phyloP scores from a whole-genome alignment of 2,113 vertebrate species.

The Chloropsis cyanopogon region DNA sequence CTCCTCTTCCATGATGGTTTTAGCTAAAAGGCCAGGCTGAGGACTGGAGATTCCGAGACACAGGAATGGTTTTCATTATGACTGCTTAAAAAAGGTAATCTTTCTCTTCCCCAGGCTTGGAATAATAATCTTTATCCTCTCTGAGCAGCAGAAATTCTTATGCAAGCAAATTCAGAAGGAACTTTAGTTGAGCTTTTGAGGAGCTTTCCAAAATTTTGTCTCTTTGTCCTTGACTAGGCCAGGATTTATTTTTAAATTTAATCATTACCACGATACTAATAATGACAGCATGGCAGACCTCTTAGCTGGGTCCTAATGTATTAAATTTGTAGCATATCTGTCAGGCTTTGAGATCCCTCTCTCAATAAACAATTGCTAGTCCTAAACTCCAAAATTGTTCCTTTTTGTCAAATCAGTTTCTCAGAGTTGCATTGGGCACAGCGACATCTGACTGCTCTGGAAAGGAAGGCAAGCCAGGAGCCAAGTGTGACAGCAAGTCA shows the following conservation, averaged over 20 bases:
- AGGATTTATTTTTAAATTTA: background rate
- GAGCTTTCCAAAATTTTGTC: background rate
- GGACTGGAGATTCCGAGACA: background rate
- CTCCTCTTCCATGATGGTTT: background rate
- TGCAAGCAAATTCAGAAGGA: background rate
- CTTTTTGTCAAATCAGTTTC: background rate
- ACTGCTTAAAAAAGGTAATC: background rate
- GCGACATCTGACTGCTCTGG: rapidly evolving
- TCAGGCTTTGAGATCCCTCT: background rate
- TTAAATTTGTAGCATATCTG: background rate
- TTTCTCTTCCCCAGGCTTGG: background rate
- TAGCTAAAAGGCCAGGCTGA: background rate
- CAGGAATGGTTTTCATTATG: rapidly evolving
- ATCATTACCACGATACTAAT: background rate
- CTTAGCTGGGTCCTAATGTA: background rate
- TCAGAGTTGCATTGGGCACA: background rate
- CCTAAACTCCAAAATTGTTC: background rate
- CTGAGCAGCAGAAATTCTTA: background rate
- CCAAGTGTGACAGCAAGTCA: background rate
- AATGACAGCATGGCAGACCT: background rate
- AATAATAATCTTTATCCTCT: background rate
- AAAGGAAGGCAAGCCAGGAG: background rate
- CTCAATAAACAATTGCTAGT: background rate
- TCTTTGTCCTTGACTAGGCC: background rate
- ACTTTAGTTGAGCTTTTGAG: background rate